A percentile compares a stretch with the other conserved stretches of the same genome.
Evolutionary conservation across 2,797 vertebrate genomes (phyloP).

Genomic region (Malurus leucopterus): DNA sequence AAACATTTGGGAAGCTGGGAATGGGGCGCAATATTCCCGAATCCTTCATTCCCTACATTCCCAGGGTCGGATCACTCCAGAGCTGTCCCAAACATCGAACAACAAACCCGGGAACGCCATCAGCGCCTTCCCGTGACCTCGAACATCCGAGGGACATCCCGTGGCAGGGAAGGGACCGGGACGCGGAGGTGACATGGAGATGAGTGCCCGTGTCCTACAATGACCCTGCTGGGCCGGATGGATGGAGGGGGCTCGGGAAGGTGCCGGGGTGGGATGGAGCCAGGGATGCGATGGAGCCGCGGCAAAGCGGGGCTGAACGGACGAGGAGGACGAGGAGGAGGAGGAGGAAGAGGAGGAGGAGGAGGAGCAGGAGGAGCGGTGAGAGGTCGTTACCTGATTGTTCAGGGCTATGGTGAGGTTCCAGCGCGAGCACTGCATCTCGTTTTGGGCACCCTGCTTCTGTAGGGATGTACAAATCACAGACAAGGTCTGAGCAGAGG

Average conservation of each 20-base stretch:
- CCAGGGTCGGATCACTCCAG: background rate
- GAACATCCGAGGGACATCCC: background rate
- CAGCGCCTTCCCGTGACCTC: background rate
- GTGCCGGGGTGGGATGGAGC: constrained; percentile 24
- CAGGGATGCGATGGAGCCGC: constrained; percentile 26
- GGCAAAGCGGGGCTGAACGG: constrained; percentile 4
- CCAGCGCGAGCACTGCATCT: constrained; percentile 65
- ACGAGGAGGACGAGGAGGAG: background rate
- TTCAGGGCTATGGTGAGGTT: constrained; percentile 67
- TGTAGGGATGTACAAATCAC: constrained; percentile 63
- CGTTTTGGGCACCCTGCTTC: constrained; percentile 63
- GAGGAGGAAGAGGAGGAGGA: background rate
- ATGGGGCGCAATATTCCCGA: rapidly evolving
- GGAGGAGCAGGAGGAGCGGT: background rate
- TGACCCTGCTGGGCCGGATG: background rate
- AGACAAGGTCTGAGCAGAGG: constrained; percentile 54
- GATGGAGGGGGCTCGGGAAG: constrained; percentile 8
- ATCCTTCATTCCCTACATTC: rapidly evolving
- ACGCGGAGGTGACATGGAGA: constrained; percentile 9
- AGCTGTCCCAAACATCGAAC: rapidly evolving
- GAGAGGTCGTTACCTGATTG: constrained; percentile 60
- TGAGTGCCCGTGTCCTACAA: background rate
- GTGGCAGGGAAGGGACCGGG: background rate
- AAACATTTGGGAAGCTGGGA: rapidly evolving
- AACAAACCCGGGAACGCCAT: background rate